A percentile compares a stretch with the other conserved stretches of the same genome.
These are phyloP conservation scores for Chamaetylas fuelleborni DNA, from an alignment of 2,113 vertebrate genomes.

Conservation along the genomic window DNA sequence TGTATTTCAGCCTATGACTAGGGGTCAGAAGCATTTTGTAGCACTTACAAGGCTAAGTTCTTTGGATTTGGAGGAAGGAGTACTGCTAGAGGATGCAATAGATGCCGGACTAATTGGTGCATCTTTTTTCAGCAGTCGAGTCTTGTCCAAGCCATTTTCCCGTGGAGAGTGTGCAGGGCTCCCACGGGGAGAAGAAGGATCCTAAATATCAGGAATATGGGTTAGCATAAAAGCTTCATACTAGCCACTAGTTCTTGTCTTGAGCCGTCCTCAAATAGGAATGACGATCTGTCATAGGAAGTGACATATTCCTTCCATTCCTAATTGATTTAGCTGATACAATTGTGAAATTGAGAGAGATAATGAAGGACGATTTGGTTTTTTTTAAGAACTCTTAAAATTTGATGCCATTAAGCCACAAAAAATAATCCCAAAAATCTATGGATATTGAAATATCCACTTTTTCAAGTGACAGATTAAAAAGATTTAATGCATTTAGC, in stretches of 20 bases:
- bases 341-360: background rate
- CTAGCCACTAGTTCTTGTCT: background rate
- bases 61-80: slow-evolving; percentile 98
- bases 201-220: slow-evolving; percentile 71
- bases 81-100: slow-evolving; percentile 97
- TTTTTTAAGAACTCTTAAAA: background rate
- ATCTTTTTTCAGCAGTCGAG: slow-evolving; percentile 94
- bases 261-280: background rate
- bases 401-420: background rate
- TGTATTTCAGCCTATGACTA: background rate
- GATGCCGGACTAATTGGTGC: slow-evolving; percentile 95
- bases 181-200: slow-evolving; percentile 92
- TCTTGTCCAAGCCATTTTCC: slow-evolving; percentile 96
- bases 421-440: background rate
- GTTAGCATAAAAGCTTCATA: background rate
- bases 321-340: background rate
- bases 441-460: background rate
- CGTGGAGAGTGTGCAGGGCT: slow-evolving; percentile 95
- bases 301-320: background rate
- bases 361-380: background rate
- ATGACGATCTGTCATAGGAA: background rate
- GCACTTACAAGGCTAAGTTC: slow-evolving; percentile 95
- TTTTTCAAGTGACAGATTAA: background rate
- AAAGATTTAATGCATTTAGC: background rate
- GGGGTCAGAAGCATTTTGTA: background rate